Conservation (phyloP, 2,113 vertebrate species). For the Gobius niger region DNA sequence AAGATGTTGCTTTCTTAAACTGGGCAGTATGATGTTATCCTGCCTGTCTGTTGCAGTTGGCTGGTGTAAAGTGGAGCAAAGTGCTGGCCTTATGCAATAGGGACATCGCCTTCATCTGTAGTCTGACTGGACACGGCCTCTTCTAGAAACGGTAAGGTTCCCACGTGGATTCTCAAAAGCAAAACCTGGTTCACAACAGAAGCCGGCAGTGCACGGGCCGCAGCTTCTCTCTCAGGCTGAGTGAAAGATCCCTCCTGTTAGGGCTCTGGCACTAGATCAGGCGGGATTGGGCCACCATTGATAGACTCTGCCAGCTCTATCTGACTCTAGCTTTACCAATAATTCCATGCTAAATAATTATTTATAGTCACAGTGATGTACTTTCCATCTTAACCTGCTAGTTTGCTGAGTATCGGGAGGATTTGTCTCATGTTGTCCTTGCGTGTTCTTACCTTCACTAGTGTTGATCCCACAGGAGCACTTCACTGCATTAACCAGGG, state of each 20-base stretch:
- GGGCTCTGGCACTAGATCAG: constrained; percentile 36
- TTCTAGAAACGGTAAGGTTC: constrained; percentile 47
- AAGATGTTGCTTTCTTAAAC: constrained; percentile 10
- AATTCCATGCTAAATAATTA: constrained; percentile 19
- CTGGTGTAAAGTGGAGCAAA: constrained; percentile 51
- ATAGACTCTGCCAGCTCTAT: constrained; percentile 40
- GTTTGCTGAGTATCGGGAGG: constrained; percentile 24
- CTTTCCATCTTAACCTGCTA: constrained; percentile 12
- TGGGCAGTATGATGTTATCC: constrained; percentile 42
- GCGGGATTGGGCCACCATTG: constrained; percentile 37
- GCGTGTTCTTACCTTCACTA: constrained; percentile 71
- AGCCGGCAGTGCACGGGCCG: constrained; percentile 35
- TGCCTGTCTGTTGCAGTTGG: constrained; percentile 29
- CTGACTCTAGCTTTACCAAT: constrained; percentile 35
- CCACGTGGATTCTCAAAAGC: constrained; percentile 54
- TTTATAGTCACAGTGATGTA: constrained; percentile 21
- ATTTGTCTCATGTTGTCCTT: background rate
- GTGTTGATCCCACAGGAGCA: constrained; percentile 71
- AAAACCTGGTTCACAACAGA: constrained; percentile 40
- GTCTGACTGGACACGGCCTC: constrained; percentile 47
- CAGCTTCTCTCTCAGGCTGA: constrained; percentile 43
- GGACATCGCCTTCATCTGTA: constrained; percentile 61
- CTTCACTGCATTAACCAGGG: constrained; percentile 81
- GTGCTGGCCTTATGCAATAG: constrained; percentile 58
- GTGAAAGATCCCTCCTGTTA: constrained; percentile 61